Percentiles rank a stretch among this genome's conserved stretches.
phyloP scores from a whole-genome alignment of 1,140 invertebrate genomes.

The Artemia franciscana region DNA sequence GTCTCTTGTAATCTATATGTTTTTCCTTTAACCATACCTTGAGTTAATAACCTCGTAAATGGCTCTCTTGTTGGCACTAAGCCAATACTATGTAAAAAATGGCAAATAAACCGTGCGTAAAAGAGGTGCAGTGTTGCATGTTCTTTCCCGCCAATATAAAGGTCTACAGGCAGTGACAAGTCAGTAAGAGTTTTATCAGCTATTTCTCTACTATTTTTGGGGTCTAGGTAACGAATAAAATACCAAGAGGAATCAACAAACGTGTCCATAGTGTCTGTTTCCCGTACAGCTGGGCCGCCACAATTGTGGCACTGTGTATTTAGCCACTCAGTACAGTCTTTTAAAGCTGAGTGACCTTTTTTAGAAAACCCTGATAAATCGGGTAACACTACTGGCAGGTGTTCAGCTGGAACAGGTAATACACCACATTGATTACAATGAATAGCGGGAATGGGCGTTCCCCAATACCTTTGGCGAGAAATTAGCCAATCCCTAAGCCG shows the following conservation, averaged over 20 bases:
- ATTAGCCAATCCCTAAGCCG: constrained; percentile 86
- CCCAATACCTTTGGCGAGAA: constrained; percentile 92
- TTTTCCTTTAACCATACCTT: constrained; percentile 83
- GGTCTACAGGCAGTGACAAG: constrained; percentile 58
- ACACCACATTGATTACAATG: constrained; percentile 57
- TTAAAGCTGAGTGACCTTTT: constrained; percentile 25
- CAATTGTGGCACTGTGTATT: constrained; percentile 28
- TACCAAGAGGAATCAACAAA: constrained; percentile 99
- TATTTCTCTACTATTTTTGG: constrained; percentile 32
- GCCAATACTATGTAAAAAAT: constrained; percentile 65
- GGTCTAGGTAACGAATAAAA: constrained; percentile 73
- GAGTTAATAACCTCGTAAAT: constrained; percentile 67
- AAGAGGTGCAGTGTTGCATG: constrained; percentile 89
- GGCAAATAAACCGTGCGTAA: constrained; percentile 80
- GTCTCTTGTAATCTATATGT: constrained; percentile 47
- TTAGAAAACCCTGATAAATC: constrained; percentile 18
- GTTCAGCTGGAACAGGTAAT: constrained; percentile 44
- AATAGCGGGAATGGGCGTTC: constrained; percentile 93
- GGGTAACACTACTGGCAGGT: constrained; percentile 59
- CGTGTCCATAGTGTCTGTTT: constrained; percentile 97
- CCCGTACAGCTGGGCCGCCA: constrained; percentile 38
- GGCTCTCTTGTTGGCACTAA: constrained; percentile 52
- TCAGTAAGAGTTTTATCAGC: constrained; percentile 16
- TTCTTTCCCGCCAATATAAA: constrained; percentile 93
- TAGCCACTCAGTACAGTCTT: constrained; percentile 31